Evolutionary conservation across 2,113 vertebrate genomes (phyloP).

Genomic region (Ascaphus truei): DNA sequence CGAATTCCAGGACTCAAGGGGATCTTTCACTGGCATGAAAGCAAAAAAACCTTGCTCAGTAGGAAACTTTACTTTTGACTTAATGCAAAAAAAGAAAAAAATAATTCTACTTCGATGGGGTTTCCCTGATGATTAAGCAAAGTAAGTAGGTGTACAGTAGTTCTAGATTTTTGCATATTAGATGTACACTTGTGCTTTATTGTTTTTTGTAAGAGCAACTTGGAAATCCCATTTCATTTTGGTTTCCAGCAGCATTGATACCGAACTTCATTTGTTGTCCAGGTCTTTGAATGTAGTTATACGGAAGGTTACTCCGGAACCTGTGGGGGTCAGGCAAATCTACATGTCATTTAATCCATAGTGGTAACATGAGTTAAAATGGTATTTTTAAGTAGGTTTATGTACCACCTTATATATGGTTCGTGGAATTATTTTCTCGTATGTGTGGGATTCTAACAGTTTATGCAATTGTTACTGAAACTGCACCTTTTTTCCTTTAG

Average conservation of each 20-base stretch:
- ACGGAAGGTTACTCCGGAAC: conserved; percentile 19
- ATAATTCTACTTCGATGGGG: conserved; percentile 48
- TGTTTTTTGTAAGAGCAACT: conserved; percentile 17
- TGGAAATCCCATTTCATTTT: conserved; percentile 38
- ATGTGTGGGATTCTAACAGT: conserved; percentile 58
- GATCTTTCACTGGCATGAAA: no score
- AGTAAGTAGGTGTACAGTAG: conserved; percentile 54
- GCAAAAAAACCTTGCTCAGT: conserved; percentile 45
- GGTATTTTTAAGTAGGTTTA: conserved; percentile 24
- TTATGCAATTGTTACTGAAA: conserved; percentile 57
- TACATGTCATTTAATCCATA: conserved; percentile 15
- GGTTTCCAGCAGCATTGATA: background rate
- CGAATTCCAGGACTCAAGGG: no score
- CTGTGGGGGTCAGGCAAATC: conserved; percentile 21
- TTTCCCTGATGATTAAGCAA: conserved; percentile 64
- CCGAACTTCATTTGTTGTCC: background rate
- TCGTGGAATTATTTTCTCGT: conserved; percentile 58
- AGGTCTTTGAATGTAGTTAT: background rate
- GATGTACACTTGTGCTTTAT: conserved; percentile 40
- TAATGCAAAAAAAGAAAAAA: conserved; percentile 45
- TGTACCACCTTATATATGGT: conserved; percentile 28
- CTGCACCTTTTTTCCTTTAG: conserved; percentile 57
- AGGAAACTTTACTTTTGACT: conserved; percentile 49
- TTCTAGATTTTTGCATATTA: conserved; percentile 53
- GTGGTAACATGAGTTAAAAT: conserved; percentile 37